Base-by-base conservation (phyloP, 1,140 invertebrate genomes). In the Paraescarpia echinospica region DNA sequence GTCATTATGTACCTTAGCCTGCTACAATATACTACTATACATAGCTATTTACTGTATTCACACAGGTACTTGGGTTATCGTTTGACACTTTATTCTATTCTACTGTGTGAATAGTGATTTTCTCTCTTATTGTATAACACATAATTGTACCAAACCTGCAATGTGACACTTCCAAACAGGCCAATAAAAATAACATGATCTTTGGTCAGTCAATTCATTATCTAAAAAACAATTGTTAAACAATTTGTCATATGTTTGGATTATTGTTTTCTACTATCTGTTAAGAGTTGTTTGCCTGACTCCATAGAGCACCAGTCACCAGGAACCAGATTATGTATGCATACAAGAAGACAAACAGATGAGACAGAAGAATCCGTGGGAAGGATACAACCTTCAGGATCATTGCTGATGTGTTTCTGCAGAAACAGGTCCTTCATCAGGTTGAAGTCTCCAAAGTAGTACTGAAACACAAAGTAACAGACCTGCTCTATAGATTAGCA, bases 401-500 rank as follows among this genome's bases (percentile, higher is more conserved):
- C 35, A 5, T 77, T 41, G 33, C 27, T 77, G 33, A 92, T 92
- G 18, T 92, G 34, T 41, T 92, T 88, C 41, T 41, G 33, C 18
- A 92, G 89, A 35, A 92, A 92, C 9, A n/a, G 35, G 34, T 92
- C 92, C 34, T 89, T 33, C 92, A 92, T 35, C 34, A 92, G 34
- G 5, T 92, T 92, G 92, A 92, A 91, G 90, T 92, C 89, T 6
- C 92, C 92, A 91, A 92, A 92, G 51, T 92, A 92, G 35, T 92
- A 92, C 92, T 92, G 89, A 4, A 92, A 91, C 2, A 35, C 34
- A 41, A 92, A 18, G 22, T 35, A 92, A 51, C 48, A 35, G 9
- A 31, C 59, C 18, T 35, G 41, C 35, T 18, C 0, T 2, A 92
- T 31, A 0, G 59, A 22, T 22, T 12, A 51, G n/a, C 91, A 91